A percentile compares a stretch with the other conserved stretches of the same genome.
phyloP scores from a whole-genome alignment of 92 coral and sea anemone genomes.

The Porites cylindrica region DNA sequence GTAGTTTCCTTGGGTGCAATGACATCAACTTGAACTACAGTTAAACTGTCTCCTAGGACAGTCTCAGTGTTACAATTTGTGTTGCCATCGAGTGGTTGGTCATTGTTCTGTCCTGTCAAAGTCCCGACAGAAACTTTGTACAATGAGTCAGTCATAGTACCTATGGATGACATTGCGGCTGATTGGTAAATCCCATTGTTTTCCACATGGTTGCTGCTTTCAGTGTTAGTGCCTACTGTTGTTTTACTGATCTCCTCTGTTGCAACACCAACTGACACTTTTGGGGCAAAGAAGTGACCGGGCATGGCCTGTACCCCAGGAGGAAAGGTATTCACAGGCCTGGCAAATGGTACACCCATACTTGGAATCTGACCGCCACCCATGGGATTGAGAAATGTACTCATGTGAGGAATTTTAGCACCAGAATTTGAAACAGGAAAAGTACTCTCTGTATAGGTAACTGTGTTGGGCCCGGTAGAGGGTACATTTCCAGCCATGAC shows the following conservation, averaged over 20 bases:
- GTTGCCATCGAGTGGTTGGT: constrained; percentile 5
- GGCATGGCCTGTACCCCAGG: constrained; percentile 42
- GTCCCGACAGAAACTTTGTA: constrained; percentile 83
- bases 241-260: constrained; percentile 81
- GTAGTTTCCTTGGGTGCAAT: not conserved
- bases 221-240: constrained; percentile 86
- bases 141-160: constrained; percentile 92
- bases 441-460: constrained; percentile 9
- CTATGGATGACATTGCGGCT: constrained; percentile 62
- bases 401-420: constrained; percentile 81
- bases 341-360: constrained; percentile 55
- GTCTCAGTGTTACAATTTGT: not conserved
- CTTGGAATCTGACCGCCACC: constrained; percentile 48
- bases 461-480: constrained; percentile 8
- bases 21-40: constrained; percentile 49
- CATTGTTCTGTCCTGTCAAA: constrained; percentile 39
- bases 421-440: constrained; percentile 23
- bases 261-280: constrained; percentile 79
- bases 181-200: constrained; percentile 37
- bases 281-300: constrained; percentile 49
- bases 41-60: constrained; percentile 38
- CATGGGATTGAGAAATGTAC: constrained; percentile 78
- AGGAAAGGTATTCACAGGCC: constrained; percentile 36
- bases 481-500: constrained; percentile 4
- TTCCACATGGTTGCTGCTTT: constrained; percentile 41